Evolutionary conservation across 2,113 vertebrate genomes (phyloP), one percentile per base, ranked within the genome.

Genomic region (Lophotis ruficrista): DNA sequence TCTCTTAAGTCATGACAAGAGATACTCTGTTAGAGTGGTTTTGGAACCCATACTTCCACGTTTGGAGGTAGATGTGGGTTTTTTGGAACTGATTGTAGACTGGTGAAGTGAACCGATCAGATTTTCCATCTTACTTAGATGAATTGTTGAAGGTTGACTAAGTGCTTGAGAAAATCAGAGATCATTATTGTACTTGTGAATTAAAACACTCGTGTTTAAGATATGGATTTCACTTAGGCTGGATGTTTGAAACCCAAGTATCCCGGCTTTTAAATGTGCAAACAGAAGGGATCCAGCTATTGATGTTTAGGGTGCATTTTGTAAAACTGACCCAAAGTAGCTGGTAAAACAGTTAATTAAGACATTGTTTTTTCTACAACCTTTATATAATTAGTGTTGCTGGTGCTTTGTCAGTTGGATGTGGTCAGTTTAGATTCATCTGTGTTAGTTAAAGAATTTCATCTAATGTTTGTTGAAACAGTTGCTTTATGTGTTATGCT

Each of bases 381-480:
- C 27, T 90, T 69, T 95, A 21, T 64, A 91, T 83, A 86, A 90
- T 91, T 77, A 51, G 93, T 86, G 95, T 86, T 81, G 61, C 60
- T 41, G 97, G 83, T 97, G 94, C 98, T 91, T 94, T 94, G 96
- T 98, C 93, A 86, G 47, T 73, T 91, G 58, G 80, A 90, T 98
- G 98, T 98, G 96, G 62, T 89, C 96, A 96, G 78, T 92, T 95
- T 70, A 98, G 93, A 94, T 70, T 96, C 94, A 76, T 94, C 85
- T 96, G 31, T 97, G 97, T 98, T 97, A 95, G 68, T 84, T 94
- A 64, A 72, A 93, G 69, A 87, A 83, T 78, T 93, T 96, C 92
- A 91, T 96, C 89, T 73, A 37, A 20, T 96, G 97, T 97, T 96
- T 93, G 94, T 98, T 97, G 96, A 62, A 94, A 94, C 76, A 65